Evolutionary conservation across 1,140 invertebrate species (phyloP), one percentile per base, ranked within the genome.

Genomic region (Nymphalis io): DNA sequence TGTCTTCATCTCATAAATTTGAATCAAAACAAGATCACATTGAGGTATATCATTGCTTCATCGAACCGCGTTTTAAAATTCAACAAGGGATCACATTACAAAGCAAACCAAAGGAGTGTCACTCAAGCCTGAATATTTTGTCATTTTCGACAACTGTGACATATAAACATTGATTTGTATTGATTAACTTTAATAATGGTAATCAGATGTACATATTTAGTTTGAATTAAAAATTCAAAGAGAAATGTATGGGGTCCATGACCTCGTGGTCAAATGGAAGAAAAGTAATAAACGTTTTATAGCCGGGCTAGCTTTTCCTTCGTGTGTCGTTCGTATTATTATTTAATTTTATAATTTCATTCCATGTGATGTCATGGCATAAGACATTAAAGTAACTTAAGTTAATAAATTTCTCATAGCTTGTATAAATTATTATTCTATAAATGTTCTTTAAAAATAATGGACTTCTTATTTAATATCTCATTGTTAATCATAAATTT

Each of bases 171-270:
- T 76, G 73, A 78, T 78, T 76, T 80, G 75, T 82, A 82, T 88
- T 84, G 77, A 83, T 82, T 85, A 82, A 81, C 70, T 77, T 80
- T 75, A 78, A 85, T 84, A 80, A 84, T 82, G 81, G 68, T 87
- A 87, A 88, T 87, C 73, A 75, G 81, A 88, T 87, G 84, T 82
- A 87, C 82, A 89, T 86, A 85, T 84, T 85, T 81, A 85, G 79
- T 74, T 8, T 78, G 76, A 82, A 89, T 86, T 86, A 77, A 85
- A 85, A 87, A 87, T 85, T 79, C 69, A 76, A 80, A 76, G 64
- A 71, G 73, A 76, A 85, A 86, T 85, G 80, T 85, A 87, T 80
- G 79, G 76, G 84, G 80, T 83, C 67, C 67, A 68, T 61, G 77
- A 87, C 78, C 87, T 77, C 72, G 15, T 61, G 64, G 70, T 69